Evolutionary conservation across 2,888 invertebrate genomes (phyloP), one percentile per base, ranked within the genome.

Genomic region (Tipula vernalis): DNA sequence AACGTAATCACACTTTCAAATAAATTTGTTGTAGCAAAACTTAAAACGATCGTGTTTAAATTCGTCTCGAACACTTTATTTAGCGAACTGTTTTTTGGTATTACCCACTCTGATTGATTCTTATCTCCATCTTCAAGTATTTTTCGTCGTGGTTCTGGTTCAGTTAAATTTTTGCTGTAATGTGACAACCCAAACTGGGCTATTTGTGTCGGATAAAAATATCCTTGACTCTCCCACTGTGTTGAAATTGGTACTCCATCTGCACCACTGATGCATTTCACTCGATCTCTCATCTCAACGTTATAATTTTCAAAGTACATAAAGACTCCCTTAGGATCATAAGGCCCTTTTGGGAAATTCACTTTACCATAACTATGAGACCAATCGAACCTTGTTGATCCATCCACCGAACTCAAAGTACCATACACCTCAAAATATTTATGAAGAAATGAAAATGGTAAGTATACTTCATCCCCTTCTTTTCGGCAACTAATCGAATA

Each of bases 251-350:
- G 98, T 15, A 98, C 98, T 89, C 98, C 98, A 90, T 98, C 97
- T 13, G 94, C 94, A 0, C 96, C 99, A 91, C 97, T 98, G 89
- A 99, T 96, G 91, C 98, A 99, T 91, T 98, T 98, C 0, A 99
- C 99, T 87, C 99, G 93, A 90, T 98, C 98, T 86, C 99, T 93
- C 5, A 97, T 91, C 90, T 99, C 99, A 0, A 99, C 99, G 91
- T 98, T 99, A 92, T 99, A 99, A 91, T 98, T 98, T 90, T 98
- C 98, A 92, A 99, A 99, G 88, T 98, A 98, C 92, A 98, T 97
- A 91, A 98, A 99, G 0, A 97, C 95, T 2, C 98, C 98, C 36
- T 94, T 94, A 0, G 98, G 95, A 90, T 98, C 96, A 91, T 99
- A 99, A 89, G 95, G 96, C 47, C 95, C 95, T 90, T 96, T 96